Percentiles rank a stretch among this genome's conserved stretches.
Conservation (phyloP, 2,113 vertebrate genomes). For the Sterna hirundo region DNA sequence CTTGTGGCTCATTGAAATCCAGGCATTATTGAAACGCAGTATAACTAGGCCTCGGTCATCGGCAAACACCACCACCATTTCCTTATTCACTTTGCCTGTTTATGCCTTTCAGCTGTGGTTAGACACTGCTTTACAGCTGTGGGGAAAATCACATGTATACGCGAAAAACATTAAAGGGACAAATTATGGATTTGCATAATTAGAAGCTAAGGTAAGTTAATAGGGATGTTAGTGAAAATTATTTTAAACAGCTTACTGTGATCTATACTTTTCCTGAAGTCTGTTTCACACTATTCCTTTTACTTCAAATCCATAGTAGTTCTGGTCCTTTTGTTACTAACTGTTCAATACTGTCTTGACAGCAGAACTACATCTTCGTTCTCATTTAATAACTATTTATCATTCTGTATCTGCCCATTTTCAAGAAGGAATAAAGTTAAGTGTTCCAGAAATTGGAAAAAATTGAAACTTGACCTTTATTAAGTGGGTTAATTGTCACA, state of each 20-base stretch:
- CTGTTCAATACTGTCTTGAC: slow-evolving; percentile 62
- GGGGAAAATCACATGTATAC: neutral
- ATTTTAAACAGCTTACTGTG: neutral
- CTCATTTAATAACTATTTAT: slow-evolving; percentile 80
- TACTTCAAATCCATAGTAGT: slow-evolving; percentile 30
- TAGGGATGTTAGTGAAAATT: neutral
- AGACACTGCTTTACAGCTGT: neutral
- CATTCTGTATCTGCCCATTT: slow-evolving; percentile 77
- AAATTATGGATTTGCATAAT: neutral
- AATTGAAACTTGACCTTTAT: slow-evolving; percentile 87
- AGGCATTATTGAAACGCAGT: neutral
- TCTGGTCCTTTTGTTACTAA: slow-evolving; percentile 40
- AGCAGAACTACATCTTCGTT: slow-evolving; percentile 63
- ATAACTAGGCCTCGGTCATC: neutral
- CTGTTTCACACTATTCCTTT: neutral
- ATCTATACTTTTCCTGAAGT: slow-evolving; percentile 1
- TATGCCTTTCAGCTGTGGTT: neutral
- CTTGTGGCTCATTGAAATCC: neutral
- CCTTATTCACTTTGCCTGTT: neutral
- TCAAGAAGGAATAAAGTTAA: slow-evolving; percentile 80
- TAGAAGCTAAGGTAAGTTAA: slow-evolving; percentile 23
- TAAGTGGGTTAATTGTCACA: slow-evolving; percentile 87
- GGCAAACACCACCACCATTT: neutral
- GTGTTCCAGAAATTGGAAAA: slow-evolving; percentile 82
- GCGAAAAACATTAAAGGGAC: neutral